Percentiles rank a stretch among this genome's conserved stretches.
Evolutionary conservation across 2,113 vertebrate species (phyloP).

Genomic region (Delphinapterus leucas): DNA sequence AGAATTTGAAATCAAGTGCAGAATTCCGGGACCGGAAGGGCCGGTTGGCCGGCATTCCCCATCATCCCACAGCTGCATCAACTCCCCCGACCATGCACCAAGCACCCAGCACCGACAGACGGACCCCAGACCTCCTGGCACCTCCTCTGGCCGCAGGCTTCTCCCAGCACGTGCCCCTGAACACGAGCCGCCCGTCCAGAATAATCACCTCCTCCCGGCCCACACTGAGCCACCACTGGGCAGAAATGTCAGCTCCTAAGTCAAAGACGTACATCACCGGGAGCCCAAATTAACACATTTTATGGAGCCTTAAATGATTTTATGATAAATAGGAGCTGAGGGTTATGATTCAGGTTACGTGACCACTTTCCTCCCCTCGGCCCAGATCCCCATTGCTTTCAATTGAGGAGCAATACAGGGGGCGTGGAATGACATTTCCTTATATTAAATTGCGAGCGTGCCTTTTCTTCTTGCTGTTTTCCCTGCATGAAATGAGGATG

Average conservation of each 20-base stretch:
- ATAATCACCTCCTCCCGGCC: neutral
- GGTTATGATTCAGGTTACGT: conserved; percentile 15
- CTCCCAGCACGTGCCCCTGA: accelerated
- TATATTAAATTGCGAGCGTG: neutral
- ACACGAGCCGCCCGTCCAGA: accelerated
- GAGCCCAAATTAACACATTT: conserved; percentile 63
- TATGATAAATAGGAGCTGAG: conserved; percentile 53
- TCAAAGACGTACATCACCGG: conserved; percentile 70
- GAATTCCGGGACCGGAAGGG: neutral
- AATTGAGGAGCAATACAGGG: conserved; percentile 22
- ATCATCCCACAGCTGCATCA: accelerated
- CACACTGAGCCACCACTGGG: conserved; percentile 41
- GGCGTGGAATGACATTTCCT: conserved; percentile 61
- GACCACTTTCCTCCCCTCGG: neutral
- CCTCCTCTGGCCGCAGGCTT: accelerated
- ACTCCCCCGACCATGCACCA: no score
- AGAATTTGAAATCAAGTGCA: neutral
- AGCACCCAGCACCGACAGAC: accelerated
- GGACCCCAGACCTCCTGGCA: accelerated
- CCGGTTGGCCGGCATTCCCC: accelerated
- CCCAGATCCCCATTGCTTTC: conserved; percentile 5
- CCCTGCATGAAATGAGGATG: neutral
- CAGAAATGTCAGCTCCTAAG: conserved; percentile 74
- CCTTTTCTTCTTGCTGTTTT: neutral
- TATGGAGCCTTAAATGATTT: conserved; percentile 54